These are phyloP conservation scores for Dorcus parallelipipedus DNA, from an alignment of 2,888 invertebrate species.

Conservation along the genomic window DNA sequence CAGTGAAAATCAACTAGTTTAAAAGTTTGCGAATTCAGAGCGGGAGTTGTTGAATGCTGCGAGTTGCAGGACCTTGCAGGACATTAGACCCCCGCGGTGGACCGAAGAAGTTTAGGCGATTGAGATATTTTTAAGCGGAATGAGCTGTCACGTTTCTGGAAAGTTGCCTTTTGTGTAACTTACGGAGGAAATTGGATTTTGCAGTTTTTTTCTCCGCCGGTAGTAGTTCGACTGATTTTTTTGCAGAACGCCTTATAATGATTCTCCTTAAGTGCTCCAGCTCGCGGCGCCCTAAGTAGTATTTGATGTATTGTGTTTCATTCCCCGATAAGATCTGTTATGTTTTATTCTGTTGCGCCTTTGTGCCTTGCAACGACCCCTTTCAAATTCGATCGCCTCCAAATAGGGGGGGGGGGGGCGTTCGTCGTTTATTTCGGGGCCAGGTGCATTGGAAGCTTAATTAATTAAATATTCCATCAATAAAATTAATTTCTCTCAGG, in stretches of 20 bases:
- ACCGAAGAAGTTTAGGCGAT: slow-evolving; percentile 14
- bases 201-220: slow-evolving; percentile 18
- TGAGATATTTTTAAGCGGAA: slow-evolving; percentile 25
- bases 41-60: slow-evolving; percentile 8
- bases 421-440: no score
- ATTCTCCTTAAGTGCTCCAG: slow-evolving; percentile 19
- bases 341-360: not conserved
- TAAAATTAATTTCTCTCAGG: no score
- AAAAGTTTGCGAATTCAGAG: slow-evolving; percentile 4
- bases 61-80: slow-evolving; percentile 8
- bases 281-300: not conserved
- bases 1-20: slow-evolving; percentile 7
- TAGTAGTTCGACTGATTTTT: slow-evolving; percentile 24
- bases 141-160: slow-evolving; percentile 25
- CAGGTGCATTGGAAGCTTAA: no score
- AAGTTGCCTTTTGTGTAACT: slow-evolving; percentile 27
- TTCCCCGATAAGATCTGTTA: not conserved
- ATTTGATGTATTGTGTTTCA: slow-evolving; percentile 2
- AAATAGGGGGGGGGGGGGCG: no score
- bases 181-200: slow-evolving; percentile 28
- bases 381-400: no score
- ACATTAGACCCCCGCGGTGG: slow-evolving; percentile 15
- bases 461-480: no score
- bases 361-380: no score
- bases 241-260: slow-evolving; percentile 22